Evolutionary conservation across 2,888 invertebrate genomes (phyloP), one percentile per base, ranked within the genome.

Genomic region (Chaetoderma sp.): DNA sequence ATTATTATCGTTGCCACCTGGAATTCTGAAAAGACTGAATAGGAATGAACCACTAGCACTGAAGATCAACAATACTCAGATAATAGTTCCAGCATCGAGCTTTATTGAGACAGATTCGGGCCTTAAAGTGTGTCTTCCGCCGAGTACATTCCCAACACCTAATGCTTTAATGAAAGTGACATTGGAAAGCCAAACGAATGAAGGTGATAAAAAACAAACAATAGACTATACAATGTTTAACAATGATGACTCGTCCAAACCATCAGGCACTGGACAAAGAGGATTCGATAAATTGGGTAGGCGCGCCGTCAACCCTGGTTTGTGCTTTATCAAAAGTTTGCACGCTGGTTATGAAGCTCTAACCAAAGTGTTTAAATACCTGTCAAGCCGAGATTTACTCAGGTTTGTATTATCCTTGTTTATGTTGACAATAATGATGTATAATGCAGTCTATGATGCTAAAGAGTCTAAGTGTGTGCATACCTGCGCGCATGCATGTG

Each of bases 51-150:
- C 81, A 6, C 62, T 83, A 36, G 75, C 79, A 4, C 63, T 83
- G 42, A 81, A 79, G 60, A 77, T 82, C 39, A 80, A 82, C 65
- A 79, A 78, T 59, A 68, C 73, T 50, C 77, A 78, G 39, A 74
- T 80, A 4, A 72, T 77, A 23, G 77, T 82, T 10, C 83, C 82
- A 23, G 80, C 83, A 0, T 78, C 77, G 30, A 80, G 81, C 45
- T 76, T 82, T 60, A 73, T 82, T 42, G 72, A 74, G 32, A 74
- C 79, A 4, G 76, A 77, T 39, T 79, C 80, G 13, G 49, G 67
- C 18, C 61, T 80, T 21, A 82, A 82, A 70, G 76, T 83, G 32
- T 78, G 81, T 60, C 71, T 83, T 6, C 83, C 83, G 8, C 78
- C 80, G 8, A 79, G 78, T 52, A 80, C 80, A 28, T 78, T 82